These are phyloP conservation scores for Notothenia coriiceps DNA, from an alignment of 2,113 vertebrate genomes.

Conservation along the genomic window DNA sequence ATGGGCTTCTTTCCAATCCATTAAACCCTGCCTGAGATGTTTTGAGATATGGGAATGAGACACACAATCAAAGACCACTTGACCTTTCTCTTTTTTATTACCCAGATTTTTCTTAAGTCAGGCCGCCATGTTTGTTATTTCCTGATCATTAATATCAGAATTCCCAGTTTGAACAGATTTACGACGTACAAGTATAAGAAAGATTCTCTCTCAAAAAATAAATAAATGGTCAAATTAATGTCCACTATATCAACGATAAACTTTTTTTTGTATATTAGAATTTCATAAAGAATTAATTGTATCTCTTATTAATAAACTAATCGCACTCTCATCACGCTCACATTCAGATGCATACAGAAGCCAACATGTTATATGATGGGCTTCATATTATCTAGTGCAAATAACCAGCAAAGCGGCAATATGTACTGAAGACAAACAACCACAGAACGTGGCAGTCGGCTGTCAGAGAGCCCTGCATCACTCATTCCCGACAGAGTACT, in stretches of 20 bases:
- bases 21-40: conserved; percentile 75
- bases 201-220: conserved; percentile 65
- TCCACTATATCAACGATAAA: conserved; percentile 48
- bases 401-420: conserved; percentile 79
- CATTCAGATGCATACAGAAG: conserved; percentile 62
- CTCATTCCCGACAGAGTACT: conserved; percentile 66
- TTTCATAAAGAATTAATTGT: conserved; percentile 56
- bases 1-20: conserved; percentile 54
- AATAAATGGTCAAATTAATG: conserved; percentile 72
- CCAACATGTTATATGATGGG: conserved; percentile 67
- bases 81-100: conserved; percentile 24
- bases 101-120: conserved; percentile 45
- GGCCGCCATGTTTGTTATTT: conserved; percentile 63
- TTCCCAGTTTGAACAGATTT: conserved; percentile 65
- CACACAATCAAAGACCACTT: conserved; percentile 48
- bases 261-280: conserved; percentile 57
- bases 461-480: conserved; percentile 37
- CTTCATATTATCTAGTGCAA: conserved; percentile 83
- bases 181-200: conserved; percentile 43
- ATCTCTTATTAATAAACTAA: conserved; percentile 44
- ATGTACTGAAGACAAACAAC: conserved; percentile 64
- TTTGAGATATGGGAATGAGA: conserved; percentile 71
- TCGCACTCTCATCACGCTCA: conserved; percentile 45
- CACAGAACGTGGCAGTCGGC: conserved; percentile 30
- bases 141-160: conserved; percentile 70